A percentile compares a stretch with the other conserved stretches of the same genome.
Conservation (phyloP, 2,113 vertebrate genomes). For the Triplophysa tibetana region DNA sequence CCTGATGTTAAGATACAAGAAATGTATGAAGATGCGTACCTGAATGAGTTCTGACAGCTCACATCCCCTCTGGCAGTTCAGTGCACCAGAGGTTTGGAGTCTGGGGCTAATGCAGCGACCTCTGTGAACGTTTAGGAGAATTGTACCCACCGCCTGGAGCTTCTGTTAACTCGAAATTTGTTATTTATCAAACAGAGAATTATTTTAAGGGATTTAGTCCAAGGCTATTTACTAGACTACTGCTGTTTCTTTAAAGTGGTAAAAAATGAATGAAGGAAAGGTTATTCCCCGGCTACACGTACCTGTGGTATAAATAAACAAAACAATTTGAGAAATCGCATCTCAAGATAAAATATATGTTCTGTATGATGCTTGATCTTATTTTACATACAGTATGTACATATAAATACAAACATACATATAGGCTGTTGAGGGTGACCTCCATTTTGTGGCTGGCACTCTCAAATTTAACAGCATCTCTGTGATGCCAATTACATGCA, state of each 20-base stretch:
- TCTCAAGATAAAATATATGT: conserved; percentile 53
- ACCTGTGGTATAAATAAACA: conserved; percentile 15
- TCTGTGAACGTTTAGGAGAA: conserved; percentile 30
- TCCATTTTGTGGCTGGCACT: conserved; percentile 64
- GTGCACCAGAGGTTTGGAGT: conserved; percentile 25
- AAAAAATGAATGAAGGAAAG: conserved; percentile 13
- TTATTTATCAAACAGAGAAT: conserved; percentile 42
- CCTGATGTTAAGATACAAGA: conserved; percentile 69
- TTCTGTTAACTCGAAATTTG: conserved; percentile 8
- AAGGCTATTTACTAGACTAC: neutral
- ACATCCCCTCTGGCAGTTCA: conserved; percentile 54
- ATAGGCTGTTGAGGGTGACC: conserved; percentile 40
- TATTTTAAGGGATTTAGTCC: conserved; percentile 23
- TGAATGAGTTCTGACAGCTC: conserved; percentile 64
- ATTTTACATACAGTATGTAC: neutral
- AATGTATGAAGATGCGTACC: conserved; percentile 68
- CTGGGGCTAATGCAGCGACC: conserved; percentile 30
- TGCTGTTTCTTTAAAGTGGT: conserved; percentile 4
- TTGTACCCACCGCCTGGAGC: neutral
- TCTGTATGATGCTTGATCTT: too few relatives aligned
- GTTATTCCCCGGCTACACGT: neutral
- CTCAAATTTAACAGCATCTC: neutral
- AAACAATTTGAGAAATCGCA: neutral
- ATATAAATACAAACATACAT: neutral
- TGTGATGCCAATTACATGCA: conserved; percentile 9